Base-by-base conservation (phyloP, 2,797 vertebrate species). In the Danio jaintianensis region DNA sequence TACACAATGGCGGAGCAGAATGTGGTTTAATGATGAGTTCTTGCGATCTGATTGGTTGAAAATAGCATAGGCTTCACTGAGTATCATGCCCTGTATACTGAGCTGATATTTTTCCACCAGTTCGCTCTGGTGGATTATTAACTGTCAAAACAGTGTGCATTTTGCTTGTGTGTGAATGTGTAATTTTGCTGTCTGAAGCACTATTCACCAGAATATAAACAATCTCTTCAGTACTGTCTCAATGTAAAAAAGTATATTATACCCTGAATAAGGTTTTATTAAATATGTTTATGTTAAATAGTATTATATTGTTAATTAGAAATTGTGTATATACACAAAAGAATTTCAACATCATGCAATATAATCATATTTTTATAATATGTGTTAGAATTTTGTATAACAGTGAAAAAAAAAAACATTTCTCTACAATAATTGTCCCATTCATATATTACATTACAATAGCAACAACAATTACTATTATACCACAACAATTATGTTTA, bases 21-120 rank as follows among this genome's bases (percentile, higher is more conserved):
- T 92, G 92, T 89, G 93, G 90, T 94, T 94, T 95, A 95, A 95
- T 96, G 92, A 95, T 95, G 93, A 95, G 91, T 93, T 95, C 50
- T 66, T 93, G 93, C 90, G 90, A 88, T 94, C 91, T 89, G 88
- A 93, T 93, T 93, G 91, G 91, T 90, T 87, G 63, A 92, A 93
- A 95, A 94, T 93, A 93, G 91, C 88, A 90, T 86, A 85, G 81
- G 87, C 86, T 91, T 91, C 94, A 94, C 93, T 89, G 85, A 91
- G 90, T 80, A 92, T 90, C 92, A 91, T 88, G 91, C 81, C 88
- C 90, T 92, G 94, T 89, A 86, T 94, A 92, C 93, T 92, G 93
- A 95, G 87, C 85, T 92, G 90, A 82, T 59, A 52, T 80, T 7
- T 11, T 86, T 86, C 85, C 75, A 76, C 79, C 82, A 83, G 55